Evolutionary conservation across 53 echinoderm and acorn worm genomes (phyloP).

Genomic region (Temnopleurus reevesii): DNA sequence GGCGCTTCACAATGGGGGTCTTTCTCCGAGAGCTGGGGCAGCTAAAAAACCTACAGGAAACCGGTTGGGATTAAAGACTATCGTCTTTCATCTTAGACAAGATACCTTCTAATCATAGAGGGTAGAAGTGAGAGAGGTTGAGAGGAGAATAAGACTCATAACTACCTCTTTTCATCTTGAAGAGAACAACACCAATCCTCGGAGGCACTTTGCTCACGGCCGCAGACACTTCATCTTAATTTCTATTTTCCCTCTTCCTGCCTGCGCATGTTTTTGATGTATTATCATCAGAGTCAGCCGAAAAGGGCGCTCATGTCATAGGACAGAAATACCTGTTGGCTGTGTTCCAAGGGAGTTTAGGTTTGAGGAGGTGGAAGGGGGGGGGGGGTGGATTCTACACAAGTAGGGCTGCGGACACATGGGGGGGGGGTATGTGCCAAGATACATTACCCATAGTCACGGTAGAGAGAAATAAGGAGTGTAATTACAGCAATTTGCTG

Average conservation of each 20-base stretch:
- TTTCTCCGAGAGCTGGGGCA: background rate
- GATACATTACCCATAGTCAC: slow-evolving; percentile 76
- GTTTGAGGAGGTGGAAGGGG: background rate
- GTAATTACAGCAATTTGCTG: slow-evolving; percentile 92
- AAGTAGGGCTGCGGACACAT: slow-evolving; percentile 9
- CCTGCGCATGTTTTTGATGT: slow-evolving; percentile 33
- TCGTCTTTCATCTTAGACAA: slow-evolving; percentile 75
- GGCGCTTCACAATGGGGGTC: background rate
- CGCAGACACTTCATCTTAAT: slow-evolving; percentile 49
- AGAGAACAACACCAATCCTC: slow-evolving; percentile 38
- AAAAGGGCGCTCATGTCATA: background rate
- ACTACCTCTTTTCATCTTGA: background rate
- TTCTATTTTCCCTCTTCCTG: slow-evolving; percentile 50
- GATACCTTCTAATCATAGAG: slow-evolving; percentile 64
- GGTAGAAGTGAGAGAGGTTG: slow-evolving; percentile 44
- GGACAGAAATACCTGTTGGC: slow-evolving; percentile 56
- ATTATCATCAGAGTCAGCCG: background rate
- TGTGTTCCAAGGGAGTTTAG: background rate
- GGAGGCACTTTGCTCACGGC: slow-evolving; percentile 49
- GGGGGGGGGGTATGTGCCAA: background rate
- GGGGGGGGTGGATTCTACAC: background rate
- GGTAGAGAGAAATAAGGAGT: slow-evolving; percentile 85
- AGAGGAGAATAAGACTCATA: slow-evolving; percentile 36
- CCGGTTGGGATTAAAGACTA: slow-evolving; percentile 73
- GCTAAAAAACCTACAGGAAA: slow-evolving; percentile 57